Evolutionary conservation across 2,113 vertebrate genomes (phyloP).

Genomic region (Anolis carolinensis): DNA sequence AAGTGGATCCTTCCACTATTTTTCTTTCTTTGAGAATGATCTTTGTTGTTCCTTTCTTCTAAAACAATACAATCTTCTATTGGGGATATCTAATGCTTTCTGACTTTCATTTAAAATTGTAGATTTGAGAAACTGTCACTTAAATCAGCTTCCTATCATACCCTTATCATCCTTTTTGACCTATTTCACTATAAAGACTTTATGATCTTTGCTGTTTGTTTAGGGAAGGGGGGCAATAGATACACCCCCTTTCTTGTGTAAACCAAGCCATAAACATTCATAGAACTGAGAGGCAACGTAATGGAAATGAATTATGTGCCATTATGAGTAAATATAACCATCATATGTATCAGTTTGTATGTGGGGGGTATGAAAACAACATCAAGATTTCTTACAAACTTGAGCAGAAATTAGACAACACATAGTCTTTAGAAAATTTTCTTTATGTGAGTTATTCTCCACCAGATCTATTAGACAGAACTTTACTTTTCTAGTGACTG

Average conservation of each 20-base stretch:
- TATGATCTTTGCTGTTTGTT: not conserved
- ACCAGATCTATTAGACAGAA: not conserved
- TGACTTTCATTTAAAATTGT: not conserved
- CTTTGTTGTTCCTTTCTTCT: conserved; percentile 11
- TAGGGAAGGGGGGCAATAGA: not conserved
- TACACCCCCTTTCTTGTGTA: not conserved
- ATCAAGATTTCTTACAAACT: not conserved
- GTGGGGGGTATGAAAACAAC: not conserved
- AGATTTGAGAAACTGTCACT: not conserved
- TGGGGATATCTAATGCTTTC: conserved; percentile 4
- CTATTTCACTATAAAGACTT: conserved; percentile 23
- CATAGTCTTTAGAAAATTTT: fast-evolving
- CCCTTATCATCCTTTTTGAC: conserved; percentile 15
- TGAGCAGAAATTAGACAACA: not conserved
- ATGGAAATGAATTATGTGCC: not conserved
- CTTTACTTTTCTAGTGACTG: not conserved
- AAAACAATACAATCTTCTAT: conserved; percentile 17
- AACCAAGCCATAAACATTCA: not conserved
- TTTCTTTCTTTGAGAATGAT: not conserved
- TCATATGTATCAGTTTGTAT: not conserved
- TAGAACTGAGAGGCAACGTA: not conserved
- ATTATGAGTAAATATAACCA: not conserved
- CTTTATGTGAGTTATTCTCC: not conserved
- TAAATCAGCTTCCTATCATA: conserved; percentile 37
- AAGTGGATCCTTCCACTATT: conserved; percentile 28